phyloP scores from a whole-genome alignment of 2,888 invertebrate species.

The Mythimna pallens region DNA sequence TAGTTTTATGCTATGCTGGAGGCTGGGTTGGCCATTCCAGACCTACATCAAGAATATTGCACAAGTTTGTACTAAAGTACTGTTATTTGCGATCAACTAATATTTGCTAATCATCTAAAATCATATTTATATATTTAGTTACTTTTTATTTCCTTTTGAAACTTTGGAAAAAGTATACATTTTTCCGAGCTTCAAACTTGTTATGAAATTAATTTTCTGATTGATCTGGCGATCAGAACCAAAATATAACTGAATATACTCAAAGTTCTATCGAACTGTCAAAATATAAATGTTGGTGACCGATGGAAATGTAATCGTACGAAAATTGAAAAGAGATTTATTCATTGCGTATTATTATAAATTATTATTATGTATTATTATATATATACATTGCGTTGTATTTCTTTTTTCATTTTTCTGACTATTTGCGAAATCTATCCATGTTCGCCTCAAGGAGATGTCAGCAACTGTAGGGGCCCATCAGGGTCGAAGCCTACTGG shows the following conservation, averaged over 20 bases:
- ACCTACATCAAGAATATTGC: conserved; percentile 37
- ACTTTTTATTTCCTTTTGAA: too few species aligned
- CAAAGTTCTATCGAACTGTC: conserved; percentile 1
- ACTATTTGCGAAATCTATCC: too few species aligned
- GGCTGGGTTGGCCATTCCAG: conserved; percentile 9
- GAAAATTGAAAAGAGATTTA: background rate
- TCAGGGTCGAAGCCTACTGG: too few species aligned
- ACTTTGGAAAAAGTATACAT: too few species aligned
- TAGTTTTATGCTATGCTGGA: conserved; percentile 19
- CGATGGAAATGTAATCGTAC: background rate
- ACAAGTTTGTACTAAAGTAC: conserved; percentile 11
- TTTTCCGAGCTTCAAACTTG: background rate
- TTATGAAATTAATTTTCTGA: conserved; percentile 14
- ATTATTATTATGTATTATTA: too few species aligned
- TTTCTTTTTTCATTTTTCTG: too few species aligned
- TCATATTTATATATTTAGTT: background rate
- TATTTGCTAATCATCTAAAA: background rate
- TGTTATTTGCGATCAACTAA: background rate
- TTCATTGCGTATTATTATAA: too few species aligned
- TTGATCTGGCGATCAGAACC: background rate
- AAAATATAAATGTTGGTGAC: conserved; percentile 9
- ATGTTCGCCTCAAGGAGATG: too few species aligned
- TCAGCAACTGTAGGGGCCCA: too few species aligned
- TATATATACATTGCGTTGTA: too few species aligned
- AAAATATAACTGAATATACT: background rate